Percentiles rank a stretch among this genome's conserved stretches.
These are phyloP conservation scores for Bombycilla garrulus DNA, from an alignment of 2,113 vertebrate species.

Conservation along the genomic window DNA sequence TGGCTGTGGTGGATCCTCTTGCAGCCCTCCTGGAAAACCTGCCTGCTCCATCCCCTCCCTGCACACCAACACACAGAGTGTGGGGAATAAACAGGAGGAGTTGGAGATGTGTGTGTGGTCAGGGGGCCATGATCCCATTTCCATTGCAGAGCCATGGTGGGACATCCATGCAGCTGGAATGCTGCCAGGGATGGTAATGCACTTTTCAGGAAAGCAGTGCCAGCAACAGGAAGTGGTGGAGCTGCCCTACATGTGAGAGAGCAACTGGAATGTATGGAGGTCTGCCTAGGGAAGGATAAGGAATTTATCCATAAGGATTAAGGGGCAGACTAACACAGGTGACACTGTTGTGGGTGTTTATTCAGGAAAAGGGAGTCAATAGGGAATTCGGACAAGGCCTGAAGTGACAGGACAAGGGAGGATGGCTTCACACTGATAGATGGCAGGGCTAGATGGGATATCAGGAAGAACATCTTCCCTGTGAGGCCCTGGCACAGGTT, in stretches of 20 bases:
- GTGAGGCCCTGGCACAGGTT: not conserved
- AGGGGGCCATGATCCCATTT: not conserved
- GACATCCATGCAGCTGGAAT: not conserved
- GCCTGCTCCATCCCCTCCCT: not conserved
- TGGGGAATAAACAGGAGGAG: not conserved
- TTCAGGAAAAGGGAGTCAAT: not conserved
- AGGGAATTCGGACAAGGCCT: not conserved
- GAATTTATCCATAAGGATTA: not conserved
- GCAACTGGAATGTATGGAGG: not conserved
- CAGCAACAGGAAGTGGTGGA: not conserved
- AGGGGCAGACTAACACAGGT: not conserved
- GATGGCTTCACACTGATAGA: not conserved
- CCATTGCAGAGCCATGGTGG: not conserved
- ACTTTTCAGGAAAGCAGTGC: not conserved
- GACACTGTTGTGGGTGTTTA: not conserved
- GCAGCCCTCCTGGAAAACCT: not conserved
- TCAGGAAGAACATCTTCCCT: not conserved
- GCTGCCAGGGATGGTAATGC: not conserved
- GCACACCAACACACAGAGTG: not conserved
- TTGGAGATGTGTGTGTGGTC: not conserved
- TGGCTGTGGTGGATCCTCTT: not conserved
- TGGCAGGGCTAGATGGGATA: not conserved
- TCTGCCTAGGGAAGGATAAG: not conserved
- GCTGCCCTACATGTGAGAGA: not conserved
- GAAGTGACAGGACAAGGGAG: not conserved